Evolutionary conservation across 2,888 invertebrate species (phyloP).

Genomic region (Cataglyphis livida): DNA sequence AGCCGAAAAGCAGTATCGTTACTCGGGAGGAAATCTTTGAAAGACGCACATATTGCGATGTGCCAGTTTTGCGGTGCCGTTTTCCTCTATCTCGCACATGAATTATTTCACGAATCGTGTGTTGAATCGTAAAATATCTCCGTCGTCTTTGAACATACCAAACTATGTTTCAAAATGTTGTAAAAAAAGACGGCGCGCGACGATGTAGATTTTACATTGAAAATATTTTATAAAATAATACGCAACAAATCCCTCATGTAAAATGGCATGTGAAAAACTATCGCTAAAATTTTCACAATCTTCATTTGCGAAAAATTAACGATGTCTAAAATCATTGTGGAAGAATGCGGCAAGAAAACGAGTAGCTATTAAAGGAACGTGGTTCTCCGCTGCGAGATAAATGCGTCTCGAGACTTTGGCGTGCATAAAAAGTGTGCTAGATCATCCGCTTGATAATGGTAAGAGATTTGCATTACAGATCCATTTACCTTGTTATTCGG

Average conservation of each 20-base stretch:
- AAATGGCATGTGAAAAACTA: not conserved
- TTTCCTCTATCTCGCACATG: conserved; percentile 1
- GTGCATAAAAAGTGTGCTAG: conserved; percentile 2
- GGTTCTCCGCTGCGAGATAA: not conserved
- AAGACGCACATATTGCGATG: conserved; percentile 29
- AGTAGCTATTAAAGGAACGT: conserved; percentile 15
- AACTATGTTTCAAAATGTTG: not conserved
- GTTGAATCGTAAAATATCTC: conserved; percentile 21
- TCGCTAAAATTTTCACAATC: not conserved
- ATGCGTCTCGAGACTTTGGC: not conserved
- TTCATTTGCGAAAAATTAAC: conserved; percentile 8
- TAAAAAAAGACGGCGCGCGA: not conserved
- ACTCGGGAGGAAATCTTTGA: conserved; percentile 63
- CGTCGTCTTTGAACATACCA: not conserved
- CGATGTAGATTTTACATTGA: not conserved
- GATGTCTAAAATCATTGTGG: not conserved
- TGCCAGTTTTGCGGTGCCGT: not conserved
- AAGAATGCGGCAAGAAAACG: not conserved
- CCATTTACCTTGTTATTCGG: conserved; percentile 77
- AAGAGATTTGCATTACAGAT: conserved; percentile 80
- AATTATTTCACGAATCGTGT: conserved; percentile 32
- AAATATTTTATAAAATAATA: conserved; percentile 11
- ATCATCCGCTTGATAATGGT: conserved; percentile 38
- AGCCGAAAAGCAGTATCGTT: conserved; percentile 59
- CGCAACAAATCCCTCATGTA: not conserved